A percentile compares a stretch with the other conserved stretches of the same genome.
Evolutionary conservation across 2,113 vertebrate genomes (phyloP).

Genomic region (Brachyhypopomus gauderio): DNA sequence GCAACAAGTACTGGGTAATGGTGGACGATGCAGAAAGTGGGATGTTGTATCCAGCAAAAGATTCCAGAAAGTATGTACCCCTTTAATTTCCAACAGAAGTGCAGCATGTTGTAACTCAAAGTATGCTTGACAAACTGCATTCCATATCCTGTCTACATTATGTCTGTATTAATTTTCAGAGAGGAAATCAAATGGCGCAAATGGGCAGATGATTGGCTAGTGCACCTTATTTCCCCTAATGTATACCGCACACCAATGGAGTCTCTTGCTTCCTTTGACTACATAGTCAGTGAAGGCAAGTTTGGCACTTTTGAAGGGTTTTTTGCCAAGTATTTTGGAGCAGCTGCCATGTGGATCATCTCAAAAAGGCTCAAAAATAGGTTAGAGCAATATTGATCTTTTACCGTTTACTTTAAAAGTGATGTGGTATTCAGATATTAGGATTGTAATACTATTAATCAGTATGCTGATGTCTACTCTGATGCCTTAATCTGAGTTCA

Average conservation of each 20-base stretch:
- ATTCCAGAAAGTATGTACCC: conserved; percentile 81
- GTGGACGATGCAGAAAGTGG: conserved; percentile 78
- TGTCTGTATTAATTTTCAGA: conserved; percentile 66
- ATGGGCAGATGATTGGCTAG: conserved; percentile 95
- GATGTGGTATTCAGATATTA: too few relatives aligned
- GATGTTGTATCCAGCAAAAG: conserved; percentile 79
- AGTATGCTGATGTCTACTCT: neutral
- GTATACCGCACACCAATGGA: conserved; percentile 89
- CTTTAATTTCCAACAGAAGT: neutral
- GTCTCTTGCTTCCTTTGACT: conserved; percentile 92
- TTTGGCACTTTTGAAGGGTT: conserved; percentile 86
- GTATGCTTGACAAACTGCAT: neutral
- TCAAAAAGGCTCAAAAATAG: conserved; percentile 88
- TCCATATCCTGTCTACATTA: neutral
- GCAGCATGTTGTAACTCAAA: neutral
- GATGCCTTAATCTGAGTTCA: neutral
- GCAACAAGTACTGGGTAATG: conserved; percentile 99
- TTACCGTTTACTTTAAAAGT: too few relatives aligned
- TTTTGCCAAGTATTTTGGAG: conserved; percentile 92
- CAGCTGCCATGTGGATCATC: conserved; percentile 90
- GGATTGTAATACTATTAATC: too few relatives aligned
- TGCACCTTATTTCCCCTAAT: conserved; percentile 96
- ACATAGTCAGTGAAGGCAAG: conserved; percentile 95
- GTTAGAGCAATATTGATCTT: conserved; percentile 66
- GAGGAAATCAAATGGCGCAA: conserved; percentile 97